Evolutionary conservation across 2,888 invertebrate genomes (phyloP).

Genomic region (Euproctis similis): DNA sequence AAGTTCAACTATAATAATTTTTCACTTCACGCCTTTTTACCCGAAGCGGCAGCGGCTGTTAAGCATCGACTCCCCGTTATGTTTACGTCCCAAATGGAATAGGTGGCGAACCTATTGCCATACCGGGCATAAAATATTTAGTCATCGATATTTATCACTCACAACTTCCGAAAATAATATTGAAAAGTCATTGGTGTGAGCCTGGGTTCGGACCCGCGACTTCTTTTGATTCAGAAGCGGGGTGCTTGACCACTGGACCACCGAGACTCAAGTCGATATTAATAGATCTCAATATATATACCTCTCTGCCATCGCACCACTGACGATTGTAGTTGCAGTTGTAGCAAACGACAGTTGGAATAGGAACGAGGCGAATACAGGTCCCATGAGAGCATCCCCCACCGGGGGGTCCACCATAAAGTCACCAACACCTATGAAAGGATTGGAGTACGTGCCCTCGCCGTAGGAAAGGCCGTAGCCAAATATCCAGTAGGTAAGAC

Average conservation of each 20-base stretch:
- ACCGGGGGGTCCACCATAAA: conserved; percentile 86
- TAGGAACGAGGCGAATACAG: conserved; percentile 89
- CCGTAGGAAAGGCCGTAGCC: conserved; percentile 96
- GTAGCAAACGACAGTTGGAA: conserved; percentile 95
- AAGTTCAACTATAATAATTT: neutral
- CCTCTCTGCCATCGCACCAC: conserved; percentile 96
- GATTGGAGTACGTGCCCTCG: conserved; percentile 80
- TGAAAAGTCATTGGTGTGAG: too few relatives aligned
- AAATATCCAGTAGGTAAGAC: conserved; percentile 95
- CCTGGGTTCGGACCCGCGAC: too few relatives aligned
- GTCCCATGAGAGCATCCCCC: conserved; percentile 86
- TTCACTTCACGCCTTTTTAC: neutral
- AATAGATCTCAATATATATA: conserved; percentile 48
- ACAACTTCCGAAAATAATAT: too few relatives aligned
- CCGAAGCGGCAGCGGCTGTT: too few relatives aligned
- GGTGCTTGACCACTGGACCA: too few relatives aligned
- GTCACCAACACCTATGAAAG: conserved; percentile 89
- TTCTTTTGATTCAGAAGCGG: too few relatives aligned
- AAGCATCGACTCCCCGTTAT: too few relatives aligned
- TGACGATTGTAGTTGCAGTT: conserved; percentile 92
- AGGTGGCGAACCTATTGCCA: too few relatives aligned
- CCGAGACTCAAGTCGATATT: neutral
- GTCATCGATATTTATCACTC: too few relatives aligned
- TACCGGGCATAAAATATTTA: too few relatives aligned
- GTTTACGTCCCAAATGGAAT: too few relatives aligned